Percentiles rank a stretch among this genome's conserved stretches.
phyloP scores from a whole-genome alignment of 2,113 vertebrate genomes.

The Telmatochromis brichardi region DNA sequence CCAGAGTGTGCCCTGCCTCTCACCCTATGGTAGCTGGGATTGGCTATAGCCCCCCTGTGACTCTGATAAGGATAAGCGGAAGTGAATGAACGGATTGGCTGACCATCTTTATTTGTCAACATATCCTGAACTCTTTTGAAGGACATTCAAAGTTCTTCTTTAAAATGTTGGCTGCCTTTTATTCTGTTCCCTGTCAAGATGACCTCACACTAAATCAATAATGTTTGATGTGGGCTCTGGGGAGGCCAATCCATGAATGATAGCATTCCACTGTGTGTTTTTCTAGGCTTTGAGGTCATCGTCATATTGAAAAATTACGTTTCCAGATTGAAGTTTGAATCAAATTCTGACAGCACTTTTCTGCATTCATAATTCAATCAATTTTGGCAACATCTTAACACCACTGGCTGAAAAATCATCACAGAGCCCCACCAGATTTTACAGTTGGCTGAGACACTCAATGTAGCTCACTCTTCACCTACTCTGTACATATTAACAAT shows the following conservation, averaged over 20 bases:
- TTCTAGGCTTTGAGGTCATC: not conserved
- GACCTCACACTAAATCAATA: not conserved
- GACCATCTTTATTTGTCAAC: not conserved
- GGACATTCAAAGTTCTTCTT: not conserved
- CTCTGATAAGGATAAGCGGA: not conserved
- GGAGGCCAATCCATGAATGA: not conserved
- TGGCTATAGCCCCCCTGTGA: not conserved
- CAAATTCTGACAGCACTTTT: not conserved
- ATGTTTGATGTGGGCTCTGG: not conserved
- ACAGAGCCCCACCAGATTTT: not conserved
- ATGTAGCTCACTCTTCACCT: not conserved
- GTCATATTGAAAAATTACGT: not conserved
- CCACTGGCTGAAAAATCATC: not conserved
- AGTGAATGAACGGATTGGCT: not conserved
- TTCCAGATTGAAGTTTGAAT: not conserved
- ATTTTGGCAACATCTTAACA: not conserved
- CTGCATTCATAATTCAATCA: not conserved
- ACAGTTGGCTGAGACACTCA: not conserved
- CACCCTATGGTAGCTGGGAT: not conserved
- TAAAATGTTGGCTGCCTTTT: not conserved
- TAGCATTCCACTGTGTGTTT: not conserved
- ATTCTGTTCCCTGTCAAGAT: not conserved
- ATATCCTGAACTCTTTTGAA: not conserved
- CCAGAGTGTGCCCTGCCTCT: not conserved
- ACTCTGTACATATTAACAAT: not conserved